A percentile compares a stretch with the other conserved stretches of the same genome.
Evolutionary conservation across 2,113 vertebrate genomes (phyloP).

Genomic region (Camelus bactrianus): DNA sequence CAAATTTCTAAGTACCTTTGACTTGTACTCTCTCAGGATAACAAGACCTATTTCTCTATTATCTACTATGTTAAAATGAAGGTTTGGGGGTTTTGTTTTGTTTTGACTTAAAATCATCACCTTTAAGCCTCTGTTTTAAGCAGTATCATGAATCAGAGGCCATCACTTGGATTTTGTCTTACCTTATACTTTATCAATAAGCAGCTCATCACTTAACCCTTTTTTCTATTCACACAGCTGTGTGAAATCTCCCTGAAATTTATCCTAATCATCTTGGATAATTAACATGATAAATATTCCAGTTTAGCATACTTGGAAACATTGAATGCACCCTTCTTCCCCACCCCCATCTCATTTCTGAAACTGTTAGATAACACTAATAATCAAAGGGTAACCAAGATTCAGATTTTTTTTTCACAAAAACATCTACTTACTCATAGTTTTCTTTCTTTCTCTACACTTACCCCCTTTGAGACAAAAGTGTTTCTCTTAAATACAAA

Average conservation of each 20-base stretch:
- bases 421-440: slow-evolving; percentile 11
- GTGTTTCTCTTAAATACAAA: slow-evolving; percentile 42
- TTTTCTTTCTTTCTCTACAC: slow-evolving; percentile 16
- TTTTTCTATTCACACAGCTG: neutral
- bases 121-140: neutral
- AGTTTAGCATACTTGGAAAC: neutral
- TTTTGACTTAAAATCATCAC: slow-evolving; percentile 8
- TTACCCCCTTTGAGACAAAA: neutral
- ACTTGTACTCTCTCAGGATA: slow-evolving; percentile 4
- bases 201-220: neutral
- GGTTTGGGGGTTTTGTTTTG: neutral
- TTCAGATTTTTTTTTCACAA: neutral
- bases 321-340: neutral
- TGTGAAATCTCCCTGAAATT: slow-evolving; percentile 19
- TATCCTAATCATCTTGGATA: neutral
- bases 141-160: neutral
- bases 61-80: slow-evolving; percentile 9
- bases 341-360: neutral
- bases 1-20: slow-evolving; percentile 2
- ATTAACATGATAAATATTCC: neutral
- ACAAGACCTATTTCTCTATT: neutral
- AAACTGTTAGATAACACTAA: slow-evolving; percentile 35
- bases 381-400: neutral
- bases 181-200: neutral
- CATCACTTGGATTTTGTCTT: neutral